Evolutionary conservation across 2,888 invertebrate genomes (phyloP), one percentile per base, ranked within the genome.

Genomic region (Endotricha flammealis): DNA sequence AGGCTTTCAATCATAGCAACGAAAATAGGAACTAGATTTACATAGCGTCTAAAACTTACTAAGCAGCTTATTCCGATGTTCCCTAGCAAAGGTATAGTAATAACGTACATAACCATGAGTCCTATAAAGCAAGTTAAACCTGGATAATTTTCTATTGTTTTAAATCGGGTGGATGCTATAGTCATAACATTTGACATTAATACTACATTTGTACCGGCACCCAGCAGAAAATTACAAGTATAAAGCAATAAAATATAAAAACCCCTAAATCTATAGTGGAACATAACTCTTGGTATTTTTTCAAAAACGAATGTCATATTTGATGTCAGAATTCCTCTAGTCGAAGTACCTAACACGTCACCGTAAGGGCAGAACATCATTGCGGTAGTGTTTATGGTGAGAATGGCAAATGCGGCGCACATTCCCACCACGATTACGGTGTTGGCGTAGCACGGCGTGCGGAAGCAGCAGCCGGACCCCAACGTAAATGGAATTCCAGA

Each of bases 351-450:
- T 30, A 67, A 61, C 12, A 54, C 55, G 38, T 58, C 70, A 6
- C 74, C 57, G 29, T 76, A 78, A 0, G 85, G 80, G 32, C 85
- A 82, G 3, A 55, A 37, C 64, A 82, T 66, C 65, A 82, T 66
- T 4, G 65, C 68, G 1, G 52, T 49, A 4, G 60, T 64, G 40
- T 53, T 61, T 16, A 67, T 52, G 5, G 64, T 44, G 1, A 81
- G 42, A 3, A 65, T 20, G 1, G 60, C 42, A 27, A 68, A 59
- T 2, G 49, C 50, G 0, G 49, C 41, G 29, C 61, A 53, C 1
- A 64, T 44, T 1, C 65, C 50, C 1, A 71, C 64, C 4, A 64
- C 50, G 9, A 74, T 53, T 5, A 81, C 73, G 2, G 62, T 54
- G 40, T 78, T 73, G 6, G 74, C 60, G 43, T 76, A 83, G 42